Base-by-base conservation (phyloP, 1,140 invertebrate genomes). In the Apis cerana region DNA sequence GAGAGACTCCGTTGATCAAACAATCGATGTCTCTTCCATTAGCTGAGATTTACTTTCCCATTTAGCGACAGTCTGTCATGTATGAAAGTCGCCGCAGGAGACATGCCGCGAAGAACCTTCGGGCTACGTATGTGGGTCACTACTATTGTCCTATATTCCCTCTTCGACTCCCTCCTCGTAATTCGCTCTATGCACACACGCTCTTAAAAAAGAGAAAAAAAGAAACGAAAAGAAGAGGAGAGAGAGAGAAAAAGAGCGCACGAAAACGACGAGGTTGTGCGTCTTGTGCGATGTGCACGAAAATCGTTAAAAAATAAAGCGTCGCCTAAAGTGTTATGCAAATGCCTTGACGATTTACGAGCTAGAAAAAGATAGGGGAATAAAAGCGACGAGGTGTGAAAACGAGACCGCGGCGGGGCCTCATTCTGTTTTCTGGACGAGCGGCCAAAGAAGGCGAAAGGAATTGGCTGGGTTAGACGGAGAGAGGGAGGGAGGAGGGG, bases 11-110 rank as follows among this genome's bases (percentile, higher is more conserved):
- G 91, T 91, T 93, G 91, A 91, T 92, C 91, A 93, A 93, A 93
- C 89, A 93, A 80, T 90, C 86, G 91, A 92, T 92, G 91, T 92
- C 92, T 93, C 91, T 92, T 93, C 92, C 91, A 93, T 93, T 93
- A 92, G 91, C 89, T 91, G 74, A 90, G 90, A 93, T 93, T 92
- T 91, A 92, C 92, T 92, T 92, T 92, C 89, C 86, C 90, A 90
- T 91, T 93, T 93, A 93, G 90, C 92, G 91, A 92, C 88, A 87
- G 88, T 82, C 86, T 81, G 91, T 89, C 89, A 92, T 86, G 89
- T 92, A 93, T 91, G 92, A 93, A 93, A 93, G 92, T 91, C 90
- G 85, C 72, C 82, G 80, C 62, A 75, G 79, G 80, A 85, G 78
- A 75, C 81, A 92, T 75, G 74, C 61, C 84, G 58, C 61, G 61